Base-by-base conservation (phyloP, 35 echinoderm and acorn worm genomes). In the Acanthaster planci region DNA sequence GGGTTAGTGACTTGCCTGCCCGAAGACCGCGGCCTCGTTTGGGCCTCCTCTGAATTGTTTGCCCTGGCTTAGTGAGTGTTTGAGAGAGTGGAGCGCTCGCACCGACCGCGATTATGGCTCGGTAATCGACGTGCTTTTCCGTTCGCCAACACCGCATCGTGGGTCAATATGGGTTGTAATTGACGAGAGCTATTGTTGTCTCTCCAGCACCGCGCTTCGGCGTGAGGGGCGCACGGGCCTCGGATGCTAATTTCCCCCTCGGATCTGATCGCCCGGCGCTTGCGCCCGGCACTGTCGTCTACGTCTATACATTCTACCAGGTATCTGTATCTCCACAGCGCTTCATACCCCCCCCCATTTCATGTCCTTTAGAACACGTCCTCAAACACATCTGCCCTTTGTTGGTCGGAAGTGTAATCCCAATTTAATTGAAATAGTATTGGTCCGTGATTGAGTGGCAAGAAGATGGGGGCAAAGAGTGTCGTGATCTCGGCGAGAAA, bases 331-430 rank as follows among this genome's bases (percentile, higher is more conserved):
- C 42, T 12, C 42, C 42, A 12, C 12, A 47, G 42, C 42, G 42
- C 12, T 4, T 4, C 42, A 12, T 47, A 12, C 12, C 12, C 42
- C 12, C 4, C 12, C 12, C 12, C 4, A 27, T 72, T 19, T 72
- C 64, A 72, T 72, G 64, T 72, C 64, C 30, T 29, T 30, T 12
- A 72, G 64, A 72, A 72, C 64, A 72, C 64, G 64, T 72, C 64
- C 64, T 72, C 64, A 72, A 72, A 72, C 64, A 72, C 64, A 72
- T 72, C 64, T 72, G 64, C 64, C 64, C 64, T 72, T 72, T 72
- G 64, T 72, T 31, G 14, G 64, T 72, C 64, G 64, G 64, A 72
- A 72, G 64, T 72, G 64, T 72, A 72, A 72, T 72, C 64, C 64
- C 64, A 72, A 72, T 72, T 72, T 72, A 72, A 72, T 72, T 72